phyloP scores from a whole-genome alignment of 2,797 vertebrate genomes.

The Rhynchonycteris naso region DNA sequence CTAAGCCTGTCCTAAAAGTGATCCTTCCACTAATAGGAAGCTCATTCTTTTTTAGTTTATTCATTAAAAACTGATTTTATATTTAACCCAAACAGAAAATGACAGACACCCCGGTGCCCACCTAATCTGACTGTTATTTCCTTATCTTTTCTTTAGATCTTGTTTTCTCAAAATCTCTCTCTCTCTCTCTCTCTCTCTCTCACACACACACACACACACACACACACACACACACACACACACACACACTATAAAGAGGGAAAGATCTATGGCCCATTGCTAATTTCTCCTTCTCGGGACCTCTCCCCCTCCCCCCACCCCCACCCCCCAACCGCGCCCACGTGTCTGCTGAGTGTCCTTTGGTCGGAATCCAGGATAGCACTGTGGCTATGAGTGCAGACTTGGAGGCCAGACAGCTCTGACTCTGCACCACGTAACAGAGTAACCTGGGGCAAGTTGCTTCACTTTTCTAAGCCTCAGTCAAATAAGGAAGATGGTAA shows the following conservation, averaged over 20 bases:
- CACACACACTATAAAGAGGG: background rate
- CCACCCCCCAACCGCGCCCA: too few relatives aligned
- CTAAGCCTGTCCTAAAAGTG: background rate
- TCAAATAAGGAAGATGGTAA: constrained; percentile 35
- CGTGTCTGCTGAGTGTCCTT: background rate
- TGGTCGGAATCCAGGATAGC: constrained; percentile 5
- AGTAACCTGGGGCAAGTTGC: constrained; percentile 31
- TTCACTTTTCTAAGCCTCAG: constrained; percentile 37
- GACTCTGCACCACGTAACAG: background rate
- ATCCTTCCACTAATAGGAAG: background rate
- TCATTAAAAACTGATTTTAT: background rate
- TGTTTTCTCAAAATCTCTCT: background rate
- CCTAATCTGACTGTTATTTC: background rate
- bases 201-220: background rate
- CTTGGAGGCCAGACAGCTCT: constrained; percentile 45
- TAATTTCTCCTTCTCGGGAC: constrained; percentile 9
- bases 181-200: background rate
- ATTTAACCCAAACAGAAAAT: background rate
- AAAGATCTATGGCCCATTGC: background rate
- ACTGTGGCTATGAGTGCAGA: background rate
- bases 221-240: background rate
- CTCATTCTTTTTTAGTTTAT: background rate
- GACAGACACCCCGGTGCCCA: too few relatives aligned
- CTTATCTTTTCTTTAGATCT: background rate
- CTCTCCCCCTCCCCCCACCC: background rate